Evolutionary conservation across 2,888 invertebrate genomes (phyloP).

Genomic region (Acleris emargana): DNA sequence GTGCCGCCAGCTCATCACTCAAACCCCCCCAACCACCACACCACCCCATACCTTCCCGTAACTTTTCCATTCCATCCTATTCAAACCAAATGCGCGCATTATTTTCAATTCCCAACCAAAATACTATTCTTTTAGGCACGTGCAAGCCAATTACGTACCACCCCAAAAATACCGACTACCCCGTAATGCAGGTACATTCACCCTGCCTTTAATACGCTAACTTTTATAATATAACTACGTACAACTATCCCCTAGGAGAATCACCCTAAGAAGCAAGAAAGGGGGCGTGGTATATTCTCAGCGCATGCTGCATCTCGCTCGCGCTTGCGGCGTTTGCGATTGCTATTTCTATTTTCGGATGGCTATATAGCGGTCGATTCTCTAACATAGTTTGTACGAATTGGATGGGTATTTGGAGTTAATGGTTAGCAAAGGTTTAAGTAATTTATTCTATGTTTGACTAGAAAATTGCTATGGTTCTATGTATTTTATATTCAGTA

Average conservation of each 20-base stretch:
- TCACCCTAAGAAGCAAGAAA: constrained; percentile 64
- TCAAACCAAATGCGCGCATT: constrained; percentile 41
- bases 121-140: constrained; percentile 48
- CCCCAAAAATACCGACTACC: constrained; percentile 27
- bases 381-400: constrained; percentile 36
- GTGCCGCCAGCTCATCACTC: neutral
- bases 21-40: neutral
- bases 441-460: constrained; percentile 13
- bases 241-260: constrained; percentile 57
- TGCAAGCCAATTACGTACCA: constrained; percentile 58
- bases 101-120: constrained; percentile 45
- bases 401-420: constrained; percentile 31
- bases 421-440: constrained; percentile 9
- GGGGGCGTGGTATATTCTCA: constrained; percentile 60
- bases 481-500: neutral
- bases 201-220: constrained; percentile 41
- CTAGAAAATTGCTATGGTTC: neutral
- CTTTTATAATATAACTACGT: constrained; percentile 37
- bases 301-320: constrained; percentile 60
- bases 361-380: constrained; percentile 46
- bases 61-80: constrained; percentile 14
- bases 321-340: constrained; percentile 39
- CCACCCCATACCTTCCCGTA: neutral
- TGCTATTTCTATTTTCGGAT: constrained; percentile 40
- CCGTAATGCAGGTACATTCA: constrained; percentile 45